Evolutionary conservation across 2,113 vertebrate genomes (phyloP).

Genomic region (Actenoides hombroni): DNA sequence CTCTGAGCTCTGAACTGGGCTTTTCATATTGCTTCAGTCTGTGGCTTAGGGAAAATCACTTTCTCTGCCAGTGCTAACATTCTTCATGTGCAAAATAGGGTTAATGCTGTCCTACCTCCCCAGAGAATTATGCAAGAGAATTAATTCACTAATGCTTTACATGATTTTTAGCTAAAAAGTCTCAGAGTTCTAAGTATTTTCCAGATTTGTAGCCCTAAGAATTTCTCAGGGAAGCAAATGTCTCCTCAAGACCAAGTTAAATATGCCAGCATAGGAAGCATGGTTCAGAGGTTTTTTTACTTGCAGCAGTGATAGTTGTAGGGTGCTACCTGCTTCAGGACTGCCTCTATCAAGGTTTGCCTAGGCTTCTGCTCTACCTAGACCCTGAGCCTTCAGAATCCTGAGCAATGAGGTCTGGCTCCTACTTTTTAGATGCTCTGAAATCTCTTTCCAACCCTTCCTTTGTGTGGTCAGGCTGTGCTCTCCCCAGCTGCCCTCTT

Average conservation of each 20-base stretch:
- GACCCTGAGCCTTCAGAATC: background rate
- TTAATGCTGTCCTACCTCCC: background rate
- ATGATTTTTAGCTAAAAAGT: background rate
- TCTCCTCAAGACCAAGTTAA: background rate
- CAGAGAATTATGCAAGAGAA: background rate
- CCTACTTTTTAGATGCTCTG: background rate
- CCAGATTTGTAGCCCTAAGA: background rate
- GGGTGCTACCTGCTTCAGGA: background rate
- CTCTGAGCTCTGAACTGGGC: background rate
- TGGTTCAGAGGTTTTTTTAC: background rate
- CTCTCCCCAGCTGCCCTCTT: background rate
- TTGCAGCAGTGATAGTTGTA: background rate
- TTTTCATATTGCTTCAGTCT: background rate
- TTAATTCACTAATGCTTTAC: background rate
- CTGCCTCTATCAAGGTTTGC: background rate
- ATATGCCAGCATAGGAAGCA: background rate
- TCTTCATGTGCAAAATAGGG: background rate
- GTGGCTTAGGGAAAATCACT: background rate
- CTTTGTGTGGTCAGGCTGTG: conserved; percentile 3
- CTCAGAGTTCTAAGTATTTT: background rate
- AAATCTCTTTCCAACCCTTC: background rate
- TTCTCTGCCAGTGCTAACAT: background rate
- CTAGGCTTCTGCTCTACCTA: background rate
- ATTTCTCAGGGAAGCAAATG: background rate
- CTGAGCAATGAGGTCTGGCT: background rate